A percentile compares a stretch with the other conserved stretches of the same genome.
Conservation (phyloP, 1,140 invertebrate species). For the Pentalonia nigronervosa region DNA sequence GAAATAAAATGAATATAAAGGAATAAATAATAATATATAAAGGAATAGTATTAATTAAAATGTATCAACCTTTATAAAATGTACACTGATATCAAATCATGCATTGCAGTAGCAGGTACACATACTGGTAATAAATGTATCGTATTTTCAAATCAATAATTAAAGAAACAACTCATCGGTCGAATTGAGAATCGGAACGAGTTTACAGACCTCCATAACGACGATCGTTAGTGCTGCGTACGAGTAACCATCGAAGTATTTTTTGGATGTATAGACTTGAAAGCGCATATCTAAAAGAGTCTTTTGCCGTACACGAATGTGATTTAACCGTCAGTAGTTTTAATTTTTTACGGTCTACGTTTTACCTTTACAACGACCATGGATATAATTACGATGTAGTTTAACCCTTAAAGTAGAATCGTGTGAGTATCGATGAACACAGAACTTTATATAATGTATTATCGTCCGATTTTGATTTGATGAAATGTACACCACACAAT, state of each 20-base stretch:
- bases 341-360: background rate
- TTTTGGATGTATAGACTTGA: background rate
- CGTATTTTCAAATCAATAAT: background rate
- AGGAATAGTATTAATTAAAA: background rate
- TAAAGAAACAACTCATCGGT: background rate
- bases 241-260: background rate
- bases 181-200: background rate
- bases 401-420: background rate
- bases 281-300: background rate
- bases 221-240: background rate
- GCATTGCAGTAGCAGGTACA: no score
- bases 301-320: background rate
- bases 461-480: background rate
- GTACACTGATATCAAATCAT: rapidly evolving
- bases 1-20: no score
- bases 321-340: background rate
- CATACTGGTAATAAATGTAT: background rate
- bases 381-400: background rate
- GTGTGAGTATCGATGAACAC: no score
- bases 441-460: background rate
- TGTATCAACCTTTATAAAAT: background rate
- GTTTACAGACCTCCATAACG: background rate
- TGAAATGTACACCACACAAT: no score
- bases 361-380: background rate
- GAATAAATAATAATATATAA: no score